Evolutionary conservation across 2,113 vertebrate genomes (phyloP), one percentile per base, ranked within the genome.

Genomic region (Phyllopteryx taeniolatus): DNA sequence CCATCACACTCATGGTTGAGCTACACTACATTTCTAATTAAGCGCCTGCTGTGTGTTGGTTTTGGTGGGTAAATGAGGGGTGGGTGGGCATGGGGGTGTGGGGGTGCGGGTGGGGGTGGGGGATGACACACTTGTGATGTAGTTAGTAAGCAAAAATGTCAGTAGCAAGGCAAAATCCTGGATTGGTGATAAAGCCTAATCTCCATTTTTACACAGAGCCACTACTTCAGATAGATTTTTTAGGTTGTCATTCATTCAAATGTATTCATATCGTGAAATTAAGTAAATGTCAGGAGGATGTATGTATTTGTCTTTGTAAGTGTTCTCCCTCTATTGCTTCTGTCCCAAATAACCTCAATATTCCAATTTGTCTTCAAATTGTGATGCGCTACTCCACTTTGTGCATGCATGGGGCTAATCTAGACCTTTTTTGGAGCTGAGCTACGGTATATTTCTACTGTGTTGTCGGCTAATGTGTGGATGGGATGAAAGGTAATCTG

Each of bases 401-500:
- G 67, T 54, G 67, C 33, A 20, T 15, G 80, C 88, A 78, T 70
- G 75, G 70, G 78, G 76, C 72, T 87, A 89, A 87, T 89, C 87
- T 47, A 42, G n/a, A 27, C 22, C 0, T 47, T 31, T 78, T 74
- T 72, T 75, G 85, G 84, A 39, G 35, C 44, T 47, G 27, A 86
- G 74, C 75, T 62, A 49, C 75, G 81, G 86, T 85, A 81, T 86
- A 87, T 87, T 88, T 89, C 87, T 83, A 71, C 82, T 84, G 84
- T 78, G 90, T 88, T 90, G 82, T 88, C 79, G 77, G 84, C 90
- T 91, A 89, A 90, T 87, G 84, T 87, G 87, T 79, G 79, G 82
- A 86, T 85, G 80, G 87, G 84, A 88, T 89, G 86, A 88, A 91
- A 87, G 83, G 88, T 90, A 91, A 91, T 91, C 89, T 88, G 87